Evolutionary conservation across 2,888 invertebrate genomes (phyloP).

Genomic region (Dicyrtomina minuta): DNA sequence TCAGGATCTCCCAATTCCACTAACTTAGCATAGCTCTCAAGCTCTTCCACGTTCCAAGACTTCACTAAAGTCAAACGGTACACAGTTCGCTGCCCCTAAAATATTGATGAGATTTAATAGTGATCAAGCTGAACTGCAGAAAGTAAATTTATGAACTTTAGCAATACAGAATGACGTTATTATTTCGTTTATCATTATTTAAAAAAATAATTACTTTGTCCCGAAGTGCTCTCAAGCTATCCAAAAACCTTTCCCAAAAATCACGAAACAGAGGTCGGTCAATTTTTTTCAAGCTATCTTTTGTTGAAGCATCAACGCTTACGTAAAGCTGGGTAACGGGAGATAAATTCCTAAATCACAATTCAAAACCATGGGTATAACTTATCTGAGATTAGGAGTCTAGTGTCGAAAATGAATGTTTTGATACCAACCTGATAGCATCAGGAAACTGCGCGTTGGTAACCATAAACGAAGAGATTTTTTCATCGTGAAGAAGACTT

Average conservation of each 20-base stretch:
- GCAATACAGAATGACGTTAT: background rate
- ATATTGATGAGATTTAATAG: background rate
- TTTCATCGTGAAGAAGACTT: conserved; percentile 58
- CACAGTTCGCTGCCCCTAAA: conserved; percentile 62
- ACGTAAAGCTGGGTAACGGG: conserved; percentile 65
- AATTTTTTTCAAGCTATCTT: conserved; percentile 62
- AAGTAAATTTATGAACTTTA: background rate
- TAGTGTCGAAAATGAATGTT: too few relatives aligned
- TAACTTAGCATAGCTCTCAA: conserved; percentile 61
- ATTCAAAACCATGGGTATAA: background rate
- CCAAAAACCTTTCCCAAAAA: conserved; percentile 63
- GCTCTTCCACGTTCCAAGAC: conserved; percentile 62
- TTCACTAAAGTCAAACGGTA: conserved; percentile 64
- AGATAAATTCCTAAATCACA: conserved; percentile 52
- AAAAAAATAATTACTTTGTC: conserved; percentile 56
- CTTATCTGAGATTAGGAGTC: too few relatives aligned
- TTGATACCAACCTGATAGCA: conserved; percentile 60
- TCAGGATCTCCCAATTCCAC: conserved; percentile 62
- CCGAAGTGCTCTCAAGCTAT: conserved; percentile 60
- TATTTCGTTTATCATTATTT: too few relatives aligned
- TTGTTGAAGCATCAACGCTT: conserved; percentile 63
- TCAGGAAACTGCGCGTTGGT: conserved; percentile 66
- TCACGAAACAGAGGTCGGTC: conserved; percentile 63
- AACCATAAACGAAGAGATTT: conserved; percentile 63
- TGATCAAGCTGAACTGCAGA: background rate